phyloP scores from a whole-genome alignment of 2,888 invertebrate genomes.

The Chrysolina americana region DNA sequence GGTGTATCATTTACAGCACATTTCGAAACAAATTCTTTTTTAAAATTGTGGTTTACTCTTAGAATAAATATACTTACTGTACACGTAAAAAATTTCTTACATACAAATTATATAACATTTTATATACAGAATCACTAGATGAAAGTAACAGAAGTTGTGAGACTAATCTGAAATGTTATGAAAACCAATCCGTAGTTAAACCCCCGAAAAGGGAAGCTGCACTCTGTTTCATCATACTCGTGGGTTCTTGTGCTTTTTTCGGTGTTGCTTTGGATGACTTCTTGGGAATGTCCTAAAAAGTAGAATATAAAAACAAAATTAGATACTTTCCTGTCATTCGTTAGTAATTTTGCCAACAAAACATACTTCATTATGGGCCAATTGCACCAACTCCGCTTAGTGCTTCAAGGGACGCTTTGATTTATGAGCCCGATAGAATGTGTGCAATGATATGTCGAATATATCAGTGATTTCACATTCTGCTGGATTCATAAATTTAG shows the following conservation, averaged over 20 bases:
- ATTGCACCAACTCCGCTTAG: too few relatives aligned
- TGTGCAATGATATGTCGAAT: too few relatives aligned
- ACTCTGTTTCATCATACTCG: slow-evolving; percentile 77
- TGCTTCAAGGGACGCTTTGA: too few relatives aligned
- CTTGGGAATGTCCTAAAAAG: slow-evolving; percentile 34
- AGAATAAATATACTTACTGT: slow-evolving; percentile 53
- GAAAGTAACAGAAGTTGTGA: slow-evolving; percentile 30
- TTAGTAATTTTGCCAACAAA: too few relatives aligned
- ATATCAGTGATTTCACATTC: too few relatives aligned
- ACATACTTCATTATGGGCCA: too few relatives aligned
- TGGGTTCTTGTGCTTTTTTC: slow-evolving; percentile 68
- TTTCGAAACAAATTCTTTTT: neutral
- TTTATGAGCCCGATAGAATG: too few relatives aligned
- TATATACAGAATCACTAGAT: slow-evolving; percentile 44
- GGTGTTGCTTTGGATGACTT: slow-evolving; percentile 49
- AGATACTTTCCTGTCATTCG: neutral
- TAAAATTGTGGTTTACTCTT: slow-evolving; percentile 32
- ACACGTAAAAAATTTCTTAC: slow-evolving; percentile 51
- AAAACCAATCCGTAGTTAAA: slow-evolving; percentile 88
- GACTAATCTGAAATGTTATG: slow-evolving; percentile 58
- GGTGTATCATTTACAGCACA: too few relatives aligned
- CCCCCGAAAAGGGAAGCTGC: slow-evolving; percentile 87
- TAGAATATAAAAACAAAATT: neutral
- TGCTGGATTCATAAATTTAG: too few relatives aligned
- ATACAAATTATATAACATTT: slow-evolving; percentile 44